Conservation (phyloP, 2,113 vertebrate genomes). For the Brienomyrus brachyistius region DNA sequence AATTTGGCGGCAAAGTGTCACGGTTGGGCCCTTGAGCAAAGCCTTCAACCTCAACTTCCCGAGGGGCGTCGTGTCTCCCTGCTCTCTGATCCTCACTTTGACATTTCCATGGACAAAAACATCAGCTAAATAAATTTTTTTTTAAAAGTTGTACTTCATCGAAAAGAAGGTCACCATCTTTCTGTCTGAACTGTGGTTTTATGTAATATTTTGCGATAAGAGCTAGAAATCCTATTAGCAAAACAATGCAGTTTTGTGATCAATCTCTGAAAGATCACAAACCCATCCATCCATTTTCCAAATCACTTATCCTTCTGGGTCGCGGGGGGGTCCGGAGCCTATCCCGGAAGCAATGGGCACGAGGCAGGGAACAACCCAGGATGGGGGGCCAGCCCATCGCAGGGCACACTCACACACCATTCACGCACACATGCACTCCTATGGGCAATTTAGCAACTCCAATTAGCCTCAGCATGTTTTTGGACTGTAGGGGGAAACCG, state of each 20-base stretch:
- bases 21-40: not conserved
- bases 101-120: not conserved
- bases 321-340: too few species aligned
- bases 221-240: not conserved
- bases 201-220: not conserved
- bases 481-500: too few species aligned
- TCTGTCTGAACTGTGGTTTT: not conserved
- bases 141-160: not conserved
- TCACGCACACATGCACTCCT: too few species aligned
- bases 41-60: not conserved
- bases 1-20: not conserved
- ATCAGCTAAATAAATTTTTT: not conserved
- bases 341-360: too few species aligned
- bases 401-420: too few species aligned
- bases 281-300: too few species aligned
- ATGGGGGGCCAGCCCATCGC: too few species aligned
- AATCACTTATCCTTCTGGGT: too few species aligned
- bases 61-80: not conserved
- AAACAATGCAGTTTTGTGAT: not conserved
- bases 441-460: too few species aligned
- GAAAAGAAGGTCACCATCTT: not conserved
- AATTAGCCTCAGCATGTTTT: too few species aligned
- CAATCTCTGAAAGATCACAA: not conserved
- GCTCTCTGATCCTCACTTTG: not conserved
- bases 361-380: too few species aligned